These are phyloP conservation scores for Diplogasteroides magnus DNA, from an alignment of 1,140 invertebrate genomes.

Conservation along the genomic window DNA sequence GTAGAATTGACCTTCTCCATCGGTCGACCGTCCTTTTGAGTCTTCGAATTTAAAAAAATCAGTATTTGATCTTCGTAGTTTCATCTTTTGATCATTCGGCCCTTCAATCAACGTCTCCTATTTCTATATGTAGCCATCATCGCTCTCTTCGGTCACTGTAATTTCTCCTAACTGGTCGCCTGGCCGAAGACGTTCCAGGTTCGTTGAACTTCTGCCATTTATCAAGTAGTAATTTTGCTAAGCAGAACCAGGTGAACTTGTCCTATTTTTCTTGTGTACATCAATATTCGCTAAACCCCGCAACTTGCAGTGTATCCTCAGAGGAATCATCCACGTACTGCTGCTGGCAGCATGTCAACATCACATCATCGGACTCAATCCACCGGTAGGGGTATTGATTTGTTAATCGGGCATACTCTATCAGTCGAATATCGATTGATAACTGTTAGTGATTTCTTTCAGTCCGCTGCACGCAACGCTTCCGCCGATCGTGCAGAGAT, in stretches of 20 bases:
- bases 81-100: slow-evolving; percentile 5
- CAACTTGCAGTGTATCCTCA: slow-evolving; percentile 6
- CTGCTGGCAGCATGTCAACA: slow-evolving; percentile 19
- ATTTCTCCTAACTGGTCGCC: slow-evolving; percentile 74
- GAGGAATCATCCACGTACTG: slow-evolving; percentile 9
- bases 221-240: too few species aligned
- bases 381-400: slow-evolving; percentile 1
- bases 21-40: too few species aligned
- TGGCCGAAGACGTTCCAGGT: slow-evolving; percentile 77
- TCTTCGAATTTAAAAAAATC: too few species aligned
- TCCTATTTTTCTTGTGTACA: too few species aligned
- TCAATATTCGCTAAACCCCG: not conserved
- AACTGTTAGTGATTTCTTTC: not conserved
- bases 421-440: not conserved
- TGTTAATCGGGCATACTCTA: too few species aligned
- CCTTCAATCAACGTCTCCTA: slow-evolving; percentile 29
- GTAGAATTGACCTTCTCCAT: not conserved
- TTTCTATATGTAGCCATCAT: slow-evolving; percentile 48
- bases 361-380: slow-evolving; percentile 11
- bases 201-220: too few species aligned
- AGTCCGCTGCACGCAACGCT: slow-evolving; percentile 9
- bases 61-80: too few species aligned
- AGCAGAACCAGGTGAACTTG: too few species aligned
- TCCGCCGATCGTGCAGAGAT: not conserved
- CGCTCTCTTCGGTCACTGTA: slow-evolving; percentile 49